phyloP scores from a whole-genome alignment of 2,888 invertebrate genomes.

The Aphodius sticticus region DNA sequence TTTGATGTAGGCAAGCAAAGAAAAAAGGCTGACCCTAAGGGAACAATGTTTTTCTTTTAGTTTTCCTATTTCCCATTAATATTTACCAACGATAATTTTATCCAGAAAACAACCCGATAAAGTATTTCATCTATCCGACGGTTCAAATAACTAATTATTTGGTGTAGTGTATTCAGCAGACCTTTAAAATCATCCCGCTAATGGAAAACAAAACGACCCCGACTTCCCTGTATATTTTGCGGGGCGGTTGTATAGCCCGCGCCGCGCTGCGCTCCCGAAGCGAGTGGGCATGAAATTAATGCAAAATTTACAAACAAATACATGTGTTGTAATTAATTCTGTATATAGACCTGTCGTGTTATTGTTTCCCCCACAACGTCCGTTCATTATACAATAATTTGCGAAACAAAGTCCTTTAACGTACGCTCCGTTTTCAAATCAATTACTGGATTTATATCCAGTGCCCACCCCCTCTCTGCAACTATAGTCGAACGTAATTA shows the following conservation, averaged over 20 bases:
- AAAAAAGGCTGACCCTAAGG: too few species aligned
- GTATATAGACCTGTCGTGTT: constrained; percentile 37
- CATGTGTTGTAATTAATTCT: constrained; percentile 39
- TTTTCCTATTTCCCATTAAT: too few species aligned
- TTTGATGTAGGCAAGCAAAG: too few species aligned
- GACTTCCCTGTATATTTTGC: constrained; percentile 22
- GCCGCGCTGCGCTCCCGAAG: neutral
- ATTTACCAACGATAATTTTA: too few species aligned
- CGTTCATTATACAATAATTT: constrained; percentile 32
- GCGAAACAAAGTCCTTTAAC: constrained; percentile 20
- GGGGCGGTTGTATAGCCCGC: neutral
- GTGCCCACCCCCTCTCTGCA: neutral
- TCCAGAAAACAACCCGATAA: too few species aligned
- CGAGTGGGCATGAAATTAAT: constrained; percentile 31
- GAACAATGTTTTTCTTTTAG: too few species aligned
- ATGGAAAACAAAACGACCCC: constrained; percentile 16
- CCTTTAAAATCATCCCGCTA: constrained; percentile 13
- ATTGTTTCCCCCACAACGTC: constrained; percentile 33
- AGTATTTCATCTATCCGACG: constrained; percentile 10
- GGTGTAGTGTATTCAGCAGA: constrained; percentile 14
- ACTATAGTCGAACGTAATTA: neutral
- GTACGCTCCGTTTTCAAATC: neutral
- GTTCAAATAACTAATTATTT: constrained; percentile 21
- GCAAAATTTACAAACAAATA: constrained; percentile 41
- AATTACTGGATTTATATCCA: neutral